Base-by-base conservation (phyloP, 92 coral and sea anemone genomes). In the Phenganax stokvisi region DNA sequence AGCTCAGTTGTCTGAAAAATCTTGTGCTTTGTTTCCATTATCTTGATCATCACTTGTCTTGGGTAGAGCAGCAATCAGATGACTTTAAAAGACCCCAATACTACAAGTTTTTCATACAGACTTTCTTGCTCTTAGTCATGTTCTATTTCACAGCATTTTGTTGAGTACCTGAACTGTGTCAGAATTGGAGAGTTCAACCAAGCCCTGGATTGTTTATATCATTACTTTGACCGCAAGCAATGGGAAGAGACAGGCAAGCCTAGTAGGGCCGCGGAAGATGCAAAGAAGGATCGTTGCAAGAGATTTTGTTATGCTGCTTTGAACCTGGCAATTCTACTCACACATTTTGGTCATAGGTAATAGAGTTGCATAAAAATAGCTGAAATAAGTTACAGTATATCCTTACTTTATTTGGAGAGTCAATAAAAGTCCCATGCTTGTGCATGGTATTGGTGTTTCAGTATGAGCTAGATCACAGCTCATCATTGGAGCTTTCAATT, bases 221-320 rank as follows among this genome's bases (percentile, higher is more conserved):
- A 90, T 81, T 94, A 94, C 83, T 94, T 92, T 87, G 98, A 94
- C 77, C 93, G 87, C 57, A 93, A 94, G 72, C 92, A 91, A 20
- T 91, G 98, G 98, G 81, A 87, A 3, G 88, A 85, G 16, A n/a
- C 81, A 52, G 51, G 60, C 12, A 83, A 77, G 29, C 64, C 90
- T 30, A 89, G 85, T 78, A 57, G 31, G 56, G 87, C 77, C 10
- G 12, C 85, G 25, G 93, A 88, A 37, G 98, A 88, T 16, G 74
- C 75, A 8, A 91, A 91, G 76, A 90, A 88, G 70, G 98, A 94
- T 80, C 86, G 89, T 56, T 91, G 97, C 65, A 85, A 88, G 66
- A 87, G 98, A 62, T 94, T 94, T 84, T 87, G 98, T 85, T 94
- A 94, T 84, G 98, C 98, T 37, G 97, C 98, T 52, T 77, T 94